Evolutionary conservation across 1,140 invertebrate species (phyloP).

Genomic region (Drosophila rufa): DNA sequence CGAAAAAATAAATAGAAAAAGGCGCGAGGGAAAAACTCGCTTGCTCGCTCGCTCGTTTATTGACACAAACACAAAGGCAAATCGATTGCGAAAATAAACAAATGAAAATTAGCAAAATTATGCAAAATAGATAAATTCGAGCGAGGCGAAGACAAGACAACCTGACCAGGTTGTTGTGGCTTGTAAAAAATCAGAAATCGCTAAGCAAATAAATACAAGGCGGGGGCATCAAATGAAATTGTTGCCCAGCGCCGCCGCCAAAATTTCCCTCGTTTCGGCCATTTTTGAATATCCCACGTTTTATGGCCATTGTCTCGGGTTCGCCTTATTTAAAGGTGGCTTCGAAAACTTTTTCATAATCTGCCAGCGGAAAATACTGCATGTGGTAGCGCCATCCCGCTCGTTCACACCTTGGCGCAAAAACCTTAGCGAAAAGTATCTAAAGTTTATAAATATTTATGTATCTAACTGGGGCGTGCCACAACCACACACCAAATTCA

Average conservation of each 20-base stretch:
- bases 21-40: constrained; percentile 38
- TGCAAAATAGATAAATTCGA: constrained; percentile 64
- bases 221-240: constrained; percentile 30
- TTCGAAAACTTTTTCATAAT: constrained; percentile 78
- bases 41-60: constrained; percentile 49
- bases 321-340: constrained; percentile 18
- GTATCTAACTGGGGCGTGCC: constrained; percentile 85
- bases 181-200: constrained; percentile 78
- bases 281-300: constrained; percentile 51
- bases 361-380: constrained; percentile 42
- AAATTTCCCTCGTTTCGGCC: constrained; percentile 49
- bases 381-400: constrained; percentile 32
- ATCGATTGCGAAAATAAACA: constrained; percentile 79
- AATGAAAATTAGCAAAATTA: constrained; percentile 77
- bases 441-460: constrained; percentile 83
- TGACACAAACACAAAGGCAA: constrained; percentile 73
- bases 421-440: constrained; percentile 76
- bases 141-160: constrained; percentile 8
- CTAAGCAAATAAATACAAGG: constrained; percentile 68
- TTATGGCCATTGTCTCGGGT: constrained; percentile 30
- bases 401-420: constrained; percentile 75
- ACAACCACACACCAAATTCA: constrained; percentile 48
- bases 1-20: constrained; percentile 47
- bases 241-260: constrained; percentile 2
- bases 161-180: constrained; percentile 54